phyloP scores from a whole-genome alignment of 2,888 invertebrate species.

The Erynnis tages region DNA sequence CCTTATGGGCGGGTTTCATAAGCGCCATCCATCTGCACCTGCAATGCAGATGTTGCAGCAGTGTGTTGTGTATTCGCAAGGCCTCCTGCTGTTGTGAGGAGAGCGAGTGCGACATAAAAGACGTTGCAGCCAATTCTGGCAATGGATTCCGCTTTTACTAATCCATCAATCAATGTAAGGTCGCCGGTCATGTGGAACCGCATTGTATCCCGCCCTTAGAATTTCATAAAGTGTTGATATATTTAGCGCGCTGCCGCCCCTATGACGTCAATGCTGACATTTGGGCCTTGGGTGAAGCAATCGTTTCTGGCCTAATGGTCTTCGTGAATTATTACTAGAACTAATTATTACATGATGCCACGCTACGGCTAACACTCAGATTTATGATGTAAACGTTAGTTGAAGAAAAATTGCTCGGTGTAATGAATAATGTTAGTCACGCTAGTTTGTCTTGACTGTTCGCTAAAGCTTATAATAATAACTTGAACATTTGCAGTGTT shows the following conservation, averaged over 20 bases:
- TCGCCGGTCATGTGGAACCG: slow-evolving; percentile 18
- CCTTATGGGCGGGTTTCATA: too few species aligned
- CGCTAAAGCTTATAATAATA: not conserved
- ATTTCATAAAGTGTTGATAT: slow-evolving; percentile 42
- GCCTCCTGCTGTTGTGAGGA: too few species aligned
- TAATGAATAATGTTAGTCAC: not conserved
- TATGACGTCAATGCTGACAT: slow-evolving; percentile 77
- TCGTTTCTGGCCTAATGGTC: slow-evolving; percentile 41
- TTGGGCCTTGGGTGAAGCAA: slow-evolving; percentile 52
- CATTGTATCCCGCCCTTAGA: slow-evolving; percentile 21
- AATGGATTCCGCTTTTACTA: not conserved
- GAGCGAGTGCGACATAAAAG: too few species aligned
- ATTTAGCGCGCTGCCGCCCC: slow-evolving; percentile 61
- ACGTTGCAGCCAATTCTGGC: too few species aligned
- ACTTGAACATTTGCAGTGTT: too few species aligned
- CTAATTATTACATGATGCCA: slow-evolving; percentile 23
- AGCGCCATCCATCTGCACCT: too few species aligned
- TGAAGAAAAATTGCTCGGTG: slow-evolving; percentile 1
- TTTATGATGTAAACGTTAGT: slow-evolving; percentile 12
- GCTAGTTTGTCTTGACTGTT: not conserved
- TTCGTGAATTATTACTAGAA: slow-evolving; percentile 40
- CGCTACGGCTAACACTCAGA: not conserved
- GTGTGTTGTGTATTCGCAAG: too few species aligned
- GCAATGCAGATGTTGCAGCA: too few species aligned
- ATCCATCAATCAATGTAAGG: slow-evolving; percentile 14